These are phyloP conservation scores for Deroptyus accipitrinus DNA, from an alignment of 2,113 vertebrate genomes.

Conservation along the genomic window DNA sequence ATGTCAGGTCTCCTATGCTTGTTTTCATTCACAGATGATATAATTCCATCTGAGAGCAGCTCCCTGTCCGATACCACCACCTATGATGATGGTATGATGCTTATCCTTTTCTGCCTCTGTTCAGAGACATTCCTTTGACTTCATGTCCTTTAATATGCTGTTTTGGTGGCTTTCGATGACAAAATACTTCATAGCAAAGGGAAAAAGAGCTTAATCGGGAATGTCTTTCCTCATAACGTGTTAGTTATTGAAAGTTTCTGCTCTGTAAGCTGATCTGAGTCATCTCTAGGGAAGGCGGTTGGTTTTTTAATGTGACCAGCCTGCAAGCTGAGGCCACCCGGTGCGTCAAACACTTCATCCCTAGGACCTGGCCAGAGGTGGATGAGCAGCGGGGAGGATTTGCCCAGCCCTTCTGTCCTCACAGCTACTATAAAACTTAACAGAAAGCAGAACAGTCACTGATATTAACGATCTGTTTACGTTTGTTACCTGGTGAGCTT, in stretches of 20 bases:
- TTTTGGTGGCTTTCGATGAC: neutral
- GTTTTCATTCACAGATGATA: slow-evolving; percentile 83
- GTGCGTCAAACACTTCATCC: neutral
- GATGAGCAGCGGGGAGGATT: neutral
- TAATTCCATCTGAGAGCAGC: slow-evolving; percentile 88
- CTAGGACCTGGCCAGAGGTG: neutral
- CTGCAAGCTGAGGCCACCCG: neutral
- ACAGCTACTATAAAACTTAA: neutral
- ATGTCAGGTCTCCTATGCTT: neutral
- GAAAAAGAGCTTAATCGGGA: neutral
- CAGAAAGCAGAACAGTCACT: neutral
- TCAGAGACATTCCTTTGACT: neutral
- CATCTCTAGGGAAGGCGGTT: neutral
- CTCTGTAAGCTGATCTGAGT: neutral
- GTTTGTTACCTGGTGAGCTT: neutral
- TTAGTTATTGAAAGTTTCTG: neutral
- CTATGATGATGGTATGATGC: slow-evolving; percentile 87
- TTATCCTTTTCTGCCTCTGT: neutral
- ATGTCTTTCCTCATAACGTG: neutral
- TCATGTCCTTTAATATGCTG: neutral
- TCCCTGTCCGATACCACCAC: slow-evolving; percentile 91
- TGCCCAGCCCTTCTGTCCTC: neutral
- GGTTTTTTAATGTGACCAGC: neutral
- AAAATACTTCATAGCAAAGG: neutral
- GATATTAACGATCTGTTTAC: neutral